Conservation (phyloP, 1,140 invertebrate genomes). For the Trichogramma pretiosum region DNA sequence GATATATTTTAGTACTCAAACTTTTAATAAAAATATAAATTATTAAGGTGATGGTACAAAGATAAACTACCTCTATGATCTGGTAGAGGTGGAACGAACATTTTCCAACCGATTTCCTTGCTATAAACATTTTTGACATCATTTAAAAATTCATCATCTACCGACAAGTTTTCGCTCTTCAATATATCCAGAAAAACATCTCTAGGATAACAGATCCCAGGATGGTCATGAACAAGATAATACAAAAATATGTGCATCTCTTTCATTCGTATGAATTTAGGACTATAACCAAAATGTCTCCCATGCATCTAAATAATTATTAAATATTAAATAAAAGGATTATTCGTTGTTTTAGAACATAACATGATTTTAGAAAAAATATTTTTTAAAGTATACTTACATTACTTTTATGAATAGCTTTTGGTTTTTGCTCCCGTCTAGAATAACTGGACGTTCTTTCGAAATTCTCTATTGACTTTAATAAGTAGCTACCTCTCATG, state of each 20-base stretch:
- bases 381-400: constrained; percentile 14
- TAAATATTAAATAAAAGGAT: constrained; percentile 11
- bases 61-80: constrained; percentile 45
- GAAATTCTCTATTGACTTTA: not conserved
- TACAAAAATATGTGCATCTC: constrained; percentile 60
- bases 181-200: constrained; percentile 32
- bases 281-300: constrained; percentile 47
- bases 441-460: not conserved
- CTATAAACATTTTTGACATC: constrained; percentile 47
- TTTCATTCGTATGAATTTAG: constrained; percentile 62
- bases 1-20: not conserved
- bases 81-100: constrained; percentile 64
- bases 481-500: constrained; percentile 7
- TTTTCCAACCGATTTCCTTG: constrained; percentile 57
- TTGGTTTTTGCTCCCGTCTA: constrained; percentile 5
- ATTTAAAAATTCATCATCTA: constrained; percentile 36
- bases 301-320: constrained; percentile 29
- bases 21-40: not conserved
- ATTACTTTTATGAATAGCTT: constrained; percentile 19
- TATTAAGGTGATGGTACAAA: not conserved
- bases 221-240: constrained; percentile 58
- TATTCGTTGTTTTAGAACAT: not conserved
- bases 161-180: constrained; percentile 32
- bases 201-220: constrained; percentile 39
- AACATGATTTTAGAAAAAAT: not conserved